Conservation (phyloP, 2,113 vertebrate genomes). For the Rhinoptilus africanus region DNA sequence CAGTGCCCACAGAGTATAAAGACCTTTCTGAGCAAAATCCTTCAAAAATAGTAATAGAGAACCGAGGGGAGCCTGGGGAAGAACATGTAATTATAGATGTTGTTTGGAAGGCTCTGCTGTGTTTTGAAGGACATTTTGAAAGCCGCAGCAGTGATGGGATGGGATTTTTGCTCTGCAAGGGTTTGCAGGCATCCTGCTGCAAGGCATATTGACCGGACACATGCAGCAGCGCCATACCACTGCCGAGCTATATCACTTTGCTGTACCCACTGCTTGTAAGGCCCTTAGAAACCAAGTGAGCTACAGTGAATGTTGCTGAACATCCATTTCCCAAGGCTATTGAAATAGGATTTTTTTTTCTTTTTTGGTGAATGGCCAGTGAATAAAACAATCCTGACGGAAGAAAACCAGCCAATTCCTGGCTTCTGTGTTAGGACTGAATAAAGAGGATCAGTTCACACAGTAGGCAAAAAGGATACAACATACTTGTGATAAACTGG, state of each 20-base stretch:
- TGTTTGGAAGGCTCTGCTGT: neutral
- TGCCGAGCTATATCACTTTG: neutral
- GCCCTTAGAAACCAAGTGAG: constrained; percentile 20
- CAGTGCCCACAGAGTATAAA: constrained; percentile 37
- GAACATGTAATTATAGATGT: neutral
- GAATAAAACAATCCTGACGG: constrained; percentile 55
- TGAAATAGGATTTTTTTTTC: constrained; percentile 34
- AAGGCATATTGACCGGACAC: neutral
- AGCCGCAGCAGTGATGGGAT: neutral
- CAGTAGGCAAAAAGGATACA: constrained; percentile 41
- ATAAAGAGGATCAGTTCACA: constrained; percentile 57
- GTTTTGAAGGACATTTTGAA: constrained; percentile 10
- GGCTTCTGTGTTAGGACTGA: constrained; percentile 25
- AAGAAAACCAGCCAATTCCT: constrained; percentile 65
- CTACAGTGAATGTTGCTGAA: constrained; percentile 48
- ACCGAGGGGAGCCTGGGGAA: neutral
- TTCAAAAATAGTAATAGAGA: constrained; percentile 52
- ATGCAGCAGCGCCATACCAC: neutral
- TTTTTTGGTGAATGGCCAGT: constrained; percentile 25
- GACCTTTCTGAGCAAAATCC: constrained; percentile 45
- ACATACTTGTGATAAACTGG: constrained; percentile 52
- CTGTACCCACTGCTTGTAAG: neutral
- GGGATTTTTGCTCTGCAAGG: neutral
- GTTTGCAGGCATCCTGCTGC: neutral
- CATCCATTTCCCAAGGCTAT: constrained; percentile 61